Base-by-base conservation (phyloP, 2,888 invertebrate species). In the Hypolimnas misippus region DNA sequence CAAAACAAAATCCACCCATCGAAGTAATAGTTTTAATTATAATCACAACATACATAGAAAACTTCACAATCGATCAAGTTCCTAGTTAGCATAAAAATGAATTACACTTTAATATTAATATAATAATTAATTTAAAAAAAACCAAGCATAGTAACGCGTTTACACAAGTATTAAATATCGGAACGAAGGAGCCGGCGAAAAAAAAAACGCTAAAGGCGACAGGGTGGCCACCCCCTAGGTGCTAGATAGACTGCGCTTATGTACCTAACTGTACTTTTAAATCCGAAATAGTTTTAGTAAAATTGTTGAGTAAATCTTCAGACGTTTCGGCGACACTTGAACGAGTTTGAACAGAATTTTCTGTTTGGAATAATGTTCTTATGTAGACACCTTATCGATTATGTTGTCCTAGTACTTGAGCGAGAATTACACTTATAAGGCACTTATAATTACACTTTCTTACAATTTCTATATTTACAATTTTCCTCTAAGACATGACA, bases 181-280 rank as follows among this genome's bases (percentile, higher is more conserved):
- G 81, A 74, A 77, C 73, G 73, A 75, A 73, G 78, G 73, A 71
- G 70, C 76, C 33, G 33, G 73, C 78, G n/a, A 77, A 78, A 83
- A 87, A 87, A 85, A 82, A 82, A 83, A 86, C 86, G 83, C 82
- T 82, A 73, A 73, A 82, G 82, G 81, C 82, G 83, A 82, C 79
- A 80, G 77, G 69, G 72, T 75, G 70, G 65, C 66, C 68, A 69
- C 29, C 49, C 49, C 25, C 70, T 62, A 69, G 71, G 68, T 67
- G 57, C 54, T 57, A 51, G 53, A 63, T 57, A 57, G 57, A 54
- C 52, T 63, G 42, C 12, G 46, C 38, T 44, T 10, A 55, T 19
- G 38, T 54, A 54, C 40, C 49, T 54, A 54, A 40, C 40, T 54
- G 17, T 14, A 54, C 16, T 25, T 40, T 40, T 54, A 38, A 46